A percentile compares a stretch with the other conserved stretches of the same genome.
phyloP scores from a whole-genome alignment of 1,140 invertebrate species.

The Nebria ingens region DNA sequence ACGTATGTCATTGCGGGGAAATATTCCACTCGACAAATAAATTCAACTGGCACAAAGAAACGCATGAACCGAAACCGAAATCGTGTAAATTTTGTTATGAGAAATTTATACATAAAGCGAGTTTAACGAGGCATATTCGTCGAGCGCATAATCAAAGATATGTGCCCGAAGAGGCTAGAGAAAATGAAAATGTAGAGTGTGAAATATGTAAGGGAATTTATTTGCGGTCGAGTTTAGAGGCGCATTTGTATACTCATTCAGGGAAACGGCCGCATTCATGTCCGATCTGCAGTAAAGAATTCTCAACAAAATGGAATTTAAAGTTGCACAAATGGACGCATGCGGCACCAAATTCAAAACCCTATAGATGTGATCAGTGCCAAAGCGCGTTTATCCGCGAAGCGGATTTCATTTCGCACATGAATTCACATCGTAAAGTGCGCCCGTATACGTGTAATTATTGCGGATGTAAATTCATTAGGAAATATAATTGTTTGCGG shows the following conservation, averaged over 20 bases:
- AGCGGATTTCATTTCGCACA: conserved; percentile 68
- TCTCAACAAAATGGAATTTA: conserved; percentile 82
- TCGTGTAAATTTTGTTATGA: conserved; percentile 73
- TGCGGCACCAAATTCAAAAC: conserved; percentile 66
- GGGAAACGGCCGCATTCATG: conserved; percentile 65
- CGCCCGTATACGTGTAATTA: conserved; percentile 83
- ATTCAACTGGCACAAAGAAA: conserved; percentile 74
- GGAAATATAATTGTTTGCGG: conserved; percentile 83
- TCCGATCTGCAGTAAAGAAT: conserved; percentile 71
- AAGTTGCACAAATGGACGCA: conserved; percentile 85
- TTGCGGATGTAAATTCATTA: conserved; percentile 86
- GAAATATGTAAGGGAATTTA: conserved; percentile 71
- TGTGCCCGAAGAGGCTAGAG: conserved; percentile 46
- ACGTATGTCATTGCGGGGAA: conserved; percentile 72
- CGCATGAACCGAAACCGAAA: conserved; percentile 71
- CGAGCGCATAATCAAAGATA: conserved; percentile 67
- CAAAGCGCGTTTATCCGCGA: conserved; percentile 72
- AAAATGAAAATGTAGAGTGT: conserved; percentile 63
- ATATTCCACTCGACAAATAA: conserved; percentile 73
- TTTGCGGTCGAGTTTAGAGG: conserved; percentile 63
- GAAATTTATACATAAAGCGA: conserved; percentile 70
- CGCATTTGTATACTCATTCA: conserved; percentile 68
- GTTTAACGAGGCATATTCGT: conserved; percentile 72
- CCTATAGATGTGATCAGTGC: conserved; percentile 75
- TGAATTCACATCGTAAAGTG: conserved; percentile 70